These are phyloP conservation scores for Epinephelus cyanopodus DNA, from an alignment of 2,113 vertebrate species.

Conservation along the genomic window DNA sequence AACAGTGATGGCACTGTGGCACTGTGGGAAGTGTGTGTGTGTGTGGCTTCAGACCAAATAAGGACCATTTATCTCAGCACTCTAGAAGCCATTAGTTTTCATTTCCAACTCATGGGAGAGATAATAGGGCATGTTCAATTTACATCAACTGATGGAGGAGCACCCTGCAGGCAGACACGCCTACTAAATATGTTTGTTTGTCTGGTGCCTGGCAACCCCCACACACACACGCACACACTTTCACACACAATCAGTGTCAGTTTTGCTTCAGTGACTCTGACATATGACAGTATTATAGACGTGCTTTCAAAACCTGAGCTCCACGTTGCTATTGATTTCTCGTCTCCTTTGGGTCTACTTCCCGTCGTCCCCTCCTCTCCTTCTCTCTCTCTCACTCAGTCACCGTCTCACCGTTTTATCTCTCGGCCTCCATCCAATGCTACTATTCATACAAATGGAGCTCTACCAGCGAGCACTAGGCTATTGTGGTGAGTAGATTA, in stretches of 20 bases:
- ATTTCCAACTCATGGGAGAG: slow-evolving; percentile 63
- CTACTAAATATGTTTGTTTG: slow-evolving; percentile 32
- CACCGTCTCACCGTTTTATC: neutral
- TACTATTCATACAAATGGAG: slow-evolving; percentile 14
- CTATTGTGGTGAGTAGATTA: slow-evolving; percentile 21
- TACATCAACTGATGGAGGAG: slow-evolving; percentile 68
- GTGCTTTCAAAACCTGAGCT: neutral
- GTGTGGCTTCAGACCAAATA: neutral
- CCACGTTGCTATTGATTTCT: slow-evolving; percentile 6
- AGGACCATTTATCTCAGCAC: slow-evolving; percentile 44
- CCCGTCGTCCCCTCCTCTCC: neutral
- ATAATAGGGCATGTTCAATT: slow-evolving; percentile 72
- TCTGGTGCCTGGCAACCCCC: neutral
- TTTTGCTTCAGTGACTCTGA: slow-evolving; percentile 10
- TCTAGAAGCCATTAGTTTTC: slow-evolving; percentile 66
- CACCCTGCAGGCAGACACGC: slow-evolving; percentile 50
- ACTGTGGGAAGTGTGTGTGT: neutral
- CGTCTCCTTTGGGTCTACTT: slow-evolving; percentile 20
- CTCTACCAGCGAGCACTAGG: slow-evolving; percentile 11
- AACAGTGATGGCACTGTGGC: neutral
- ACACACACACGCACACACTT: slow-evolving; percentile 5
- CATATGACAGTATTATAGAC: slow-evolving; percentile 7
- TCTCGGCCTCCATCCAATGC: neutral
- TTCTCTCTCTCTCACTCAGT: neutral
- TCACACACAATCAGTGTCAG: slow-evolving; percentile 10